phyloP scores from a whole-genome alignment of 2,113 vertebrate genomes.

The Gymnogyps californianus region DNA sequence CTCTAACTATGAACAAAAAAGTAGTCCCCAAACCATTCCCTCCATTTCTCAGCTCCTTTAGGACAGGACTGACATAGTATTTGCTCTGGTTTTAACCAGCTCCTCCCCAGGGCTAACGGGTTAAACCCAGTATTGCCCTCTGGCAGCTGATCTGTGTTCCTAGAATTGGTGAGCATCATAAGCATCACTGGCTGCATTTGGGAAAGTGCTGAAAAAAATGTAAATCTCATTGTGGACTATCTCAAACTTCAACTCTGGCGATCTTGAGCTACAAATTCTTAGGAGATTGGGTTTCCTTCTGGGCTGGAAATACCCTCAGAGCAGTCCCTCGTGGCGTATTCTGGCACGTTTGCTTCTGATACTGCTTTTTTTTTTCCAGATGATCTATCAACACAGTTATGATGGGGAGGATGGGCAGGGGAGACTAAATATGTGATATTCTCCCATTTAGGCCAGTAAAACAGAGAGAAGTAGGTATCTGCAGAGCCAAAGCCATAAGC shows the following conservation, averaged over 20 bases:
- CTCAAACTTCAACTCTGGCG: not conserved
- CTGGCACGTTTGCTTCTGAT: not conserved
- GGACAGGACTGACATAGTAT: not conserved
- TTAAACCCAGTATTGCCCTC: not conserved
- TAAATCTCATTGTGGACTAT: not conserved
- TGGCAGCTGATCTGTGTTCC: not conserved
- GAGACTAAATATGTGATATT: not conserved
- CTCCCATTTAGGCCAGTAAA: not conserved
- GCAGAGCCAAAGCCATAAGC: not conserved
- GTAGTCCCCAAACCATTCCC: not conserved
- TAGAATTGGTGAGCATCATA: not conserved
- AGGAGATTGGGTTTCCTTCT: not conserved
- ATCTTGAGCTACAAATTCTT: not conserved
- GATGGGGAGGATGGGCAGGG: not conserved
- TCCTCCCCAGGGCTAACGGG: not conserved
- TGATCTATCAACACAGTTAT: not conserved
- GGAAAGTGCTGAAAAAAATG: not conserved
- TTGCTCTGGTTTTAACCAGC: not conserved
- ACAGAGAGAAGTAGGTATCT: not conserved
- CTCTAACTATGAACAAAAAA: not conserved
- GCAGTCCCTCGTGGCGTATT: not conserved
- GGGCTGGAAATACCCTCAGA: not conserved
- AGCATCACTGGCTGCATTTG: not conserved
- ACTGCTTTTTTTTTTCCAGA: not conserved
- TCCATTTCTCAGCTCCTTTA: not conserved